Conservation (phyloP, 2,113 vertebrate species). For the Psammodynastes pulverulentus region DNA sequence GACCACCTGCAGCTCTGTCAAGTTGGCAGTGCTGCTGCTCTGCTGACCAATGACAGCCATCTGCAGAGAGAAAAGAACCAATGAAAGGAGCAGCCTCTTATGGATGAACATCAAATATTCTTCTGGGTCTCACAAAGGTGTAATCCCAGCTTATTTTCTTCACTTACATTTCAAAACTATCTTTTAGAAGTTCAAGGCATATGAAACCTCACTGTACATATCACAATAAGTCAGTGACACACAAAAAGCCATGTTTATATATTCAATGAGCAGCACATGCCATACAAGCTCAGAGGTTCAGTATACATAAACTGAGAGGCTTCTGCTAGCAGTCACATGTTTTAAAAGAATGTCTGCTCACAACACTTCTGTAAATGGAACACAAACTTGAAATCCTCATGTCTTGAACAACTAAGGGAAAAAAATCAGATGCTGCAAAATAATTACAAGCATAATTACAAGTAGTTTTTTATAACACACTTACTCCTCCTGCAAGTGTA, state of each 20-base stretch:
- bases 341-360: background rate
- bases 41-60: slow-evolving; percentile 98
- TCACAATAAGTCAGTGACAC: background rate
- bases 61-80: slow-evolving; percentile 66
- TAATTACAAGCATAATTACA: background rate
- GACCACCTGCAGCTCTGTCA: slow-evolving; percentile 97
- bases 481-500: background rate
- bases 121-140: background rate
- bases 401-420: background rate
- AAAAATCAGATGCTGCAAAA: background rate
- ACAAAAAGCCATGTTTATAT: background rate
- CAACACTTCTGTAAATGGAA: background rate
- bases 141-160: background rate
- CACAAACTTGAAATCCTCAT: background rate
- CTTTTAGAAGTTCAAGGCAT: background rate
- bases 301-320: background rate
- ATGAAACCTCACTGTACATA: background rate
- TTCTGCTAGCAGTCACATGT: background rate
- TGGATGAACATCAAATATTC: background rate
- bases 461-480: background rate
- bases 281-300: background rate
- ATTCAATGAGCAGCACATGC: background rate
- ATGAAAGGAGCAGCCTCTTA: background rate
- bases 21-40: slow-evolving; percentile 90
- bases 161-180: background rate